phyloP scores from a whole-genome alignment of 2,113 vertebrate genomes.

The Alligator mississippiensis region DNA sequence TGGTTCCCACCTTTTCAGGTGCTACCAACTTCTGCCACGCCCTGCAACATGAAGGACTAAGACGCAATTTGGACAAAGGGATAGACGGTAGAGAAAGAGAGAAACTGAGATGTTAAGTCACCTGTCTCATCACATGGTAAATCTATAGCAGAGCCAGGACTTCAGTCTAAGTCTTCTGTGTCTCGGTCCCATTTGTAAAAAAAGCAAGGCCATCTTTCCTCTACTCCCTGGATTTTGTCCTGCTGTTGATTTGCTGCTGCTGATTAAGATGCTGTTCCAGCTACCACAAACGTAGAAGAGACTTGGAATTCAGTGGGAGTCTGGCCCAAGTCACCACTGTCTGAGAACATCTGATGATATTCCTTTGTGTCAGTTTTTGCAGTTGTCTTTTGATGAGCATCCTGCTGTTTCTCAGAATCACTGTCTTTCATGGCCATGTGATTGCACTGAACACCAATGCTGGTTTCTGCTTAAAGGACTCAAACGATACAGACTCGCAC shows the following conservation, averaged over 20 bases:
- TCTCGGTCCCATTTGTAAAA: background rate
- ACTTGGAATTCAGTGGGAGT: background rate
- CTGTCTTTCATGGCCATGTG: background rate
- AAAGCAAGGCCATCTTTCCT: background rate
- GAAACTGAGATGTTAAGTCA: background rate
- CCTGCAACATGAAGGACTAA: background rate
- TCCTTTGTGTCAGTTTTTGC: accelerated
- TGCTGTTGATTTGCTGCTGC: too few relatives aligned
- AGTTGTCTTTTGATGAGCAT: background rate
- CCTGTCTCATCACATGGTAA: background rate
- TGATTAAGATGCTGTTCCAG: background rate
- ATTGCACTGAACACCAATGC: background rate
- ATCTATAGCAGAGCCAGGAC: background rate
- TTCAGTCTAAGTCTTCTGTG: background rate
- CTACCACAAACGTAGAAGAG: background rate
- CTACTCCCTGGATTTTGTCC: accelerated
- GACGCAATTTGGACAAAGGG: background rate
- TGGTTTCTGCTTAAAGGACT: background rate
- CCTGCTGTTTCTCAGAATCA: background rate
- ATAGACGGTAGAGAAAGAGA: background rate
- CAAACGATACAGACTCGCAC: background rate
- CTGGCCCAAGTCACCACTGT: background rate
- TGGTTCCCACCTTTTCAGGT: background rate
- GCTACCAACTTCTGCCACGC: background rate
- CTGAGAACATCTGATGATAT: accelerated